A percentile compares a stretch with the other conserved stretches of the same genome.
These are phyloP conservation scores for Drosophila ezoana DNA, from an alignment of 2,888 invertebrate genomes.

Conservation along the genomic window DNA sequence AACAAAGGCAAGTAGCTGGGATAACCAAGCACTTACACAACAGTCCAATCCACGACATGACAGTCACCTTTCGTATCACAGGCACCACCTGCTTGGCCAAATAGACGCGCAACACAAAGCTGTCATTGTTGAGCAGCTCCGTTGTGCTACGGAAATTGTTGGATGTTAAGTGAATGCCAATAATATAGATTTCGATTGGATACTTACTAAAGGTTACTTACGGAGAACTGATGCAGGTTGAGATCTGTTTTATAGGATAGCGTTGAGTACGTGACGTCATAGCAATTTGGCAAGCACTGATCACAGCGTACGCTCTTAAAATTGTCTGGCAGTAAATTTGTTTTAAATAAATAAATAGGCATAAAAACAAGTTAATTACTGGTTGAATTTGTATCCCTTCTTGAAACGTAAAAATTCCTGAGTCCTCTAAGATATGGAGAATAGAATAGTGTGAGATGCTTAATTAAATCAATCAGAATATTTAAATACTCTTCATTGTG, in stretches of 20 bases:
- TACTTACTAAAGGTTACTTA: slow-evolving; percentile 82
- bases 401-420: no score
- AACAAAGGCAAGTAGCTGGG: background rate
- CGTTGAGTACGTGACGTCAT: slow-evolving; percentile 84
- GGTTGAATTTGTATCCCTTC: no score
- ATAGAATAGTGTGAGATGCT: no score
- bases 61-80: slow-evolving; percentile 83
- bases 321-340: slow-evolving; percentile 58
- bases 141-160: slow-evolving; percentile 49
- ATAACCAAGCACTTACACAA: slow-evolving; percentile 69
- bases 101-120: slow-evolving; percentile 82
- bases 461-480: no score
- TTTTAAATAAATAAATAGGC: no score
- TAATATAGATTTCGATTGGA: background rate
- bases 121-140: slow-evolving; percentile 65
- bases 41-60: slow-evolving; percentile 84
- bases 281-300: slow-evolving; percentile 84
- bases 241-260: slow-evolving; percentile 82
- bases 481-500: no score
- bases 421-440: no score
- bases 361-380: no score
- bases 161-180: background rate
- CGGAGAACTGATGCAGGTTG: slow-evolving; percentile 79
- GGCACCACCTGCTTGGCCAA: slow-evolving; percentile 84
- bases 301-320: slow-evolving; percentile 83